A percentile compares a stretch with the other conserved stretches of the same genome.
phyloP scores from a whole-genome alignment of 2,888 invertebrate species.

The Hemistola chrysoprasaria region DNA sequence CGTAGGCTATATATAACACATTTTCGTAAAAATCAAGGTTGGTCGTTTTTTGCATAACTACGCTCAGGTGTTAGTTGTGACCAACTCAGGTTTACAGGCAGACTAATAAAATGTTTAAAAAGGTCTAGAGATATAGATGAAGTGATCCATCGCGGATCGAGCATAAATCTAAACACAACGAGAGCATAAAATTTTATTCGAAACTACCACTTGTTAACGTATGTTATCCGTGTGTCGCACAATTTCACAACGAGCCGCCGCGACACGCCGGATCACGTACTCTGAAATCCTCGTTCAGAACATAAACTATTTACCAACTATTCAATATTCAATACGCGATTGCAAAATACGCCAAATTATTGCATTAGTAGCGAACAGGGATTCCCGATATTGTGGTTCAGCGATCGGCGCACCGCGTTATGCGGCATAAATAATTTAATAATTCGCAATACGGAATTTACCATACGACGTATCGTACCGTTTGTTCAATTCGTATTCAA shows the following conservation, averaged over 20 bases:
- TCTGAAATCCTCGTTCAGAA: conserved; percentile 75
- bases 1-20: too few species aligned
- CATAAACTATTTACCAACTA: conserved; percentile 81
- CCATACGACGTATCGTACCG: conserved; percentile 79
- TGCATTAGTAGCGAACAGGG: conserved; percentile 80
- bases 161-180: conserved; percentile 66
- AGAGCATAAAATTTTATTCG: conserved; percentile 68
- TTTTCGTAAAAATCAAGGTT: too few species aligned
- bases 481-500: conserved; percentile 78
- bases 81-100: too few species aligned
- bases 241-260: conserved; percentile 70
- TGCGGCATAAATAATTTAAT: conserved; percentile 82
- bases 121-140: conserved; percentile 35
- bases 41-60: too few species aligned
- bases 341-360: conserved; percentile 83
- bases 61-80: too few species aligned
- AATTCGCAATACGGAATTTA: conserved; percentile 82
- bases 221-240: conserved; percentile 67
- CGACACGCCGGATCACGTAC: conserved; percentile 75
- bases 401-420: conserved; percentile 74
- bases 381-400: conserved; percentile 82
- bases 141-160: conserved; percentile 54
- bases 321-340: conserved; percentile 82
- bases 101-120: neutral
- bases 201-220: conserved; percentile 72